Conservation (phyloP, 2,797 vertebrate genomes). For the Loriculus beryllinus region DNA sequence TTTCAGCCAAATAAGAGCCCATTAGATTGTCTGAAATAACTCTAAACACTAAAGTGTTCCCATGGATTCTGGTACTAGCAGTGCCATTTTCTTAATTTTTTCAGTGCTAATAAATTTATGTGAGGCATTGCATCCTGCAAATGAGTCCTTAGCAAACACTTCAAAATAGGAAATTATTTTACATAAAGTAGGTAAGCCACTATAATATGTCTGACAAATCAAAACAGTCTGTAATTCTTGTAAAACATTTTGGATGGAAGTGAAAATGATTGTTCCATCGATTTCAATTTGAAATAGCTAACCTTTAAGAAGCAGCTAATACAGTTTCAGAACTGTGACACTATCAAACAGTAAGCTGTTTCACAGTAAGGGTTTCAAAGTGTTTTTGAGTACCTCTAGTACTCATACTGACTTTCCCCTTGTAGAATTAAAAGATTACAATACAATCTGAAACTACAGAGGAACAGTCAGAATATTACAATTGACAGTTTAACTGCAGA, state of each 20-base stretch:
- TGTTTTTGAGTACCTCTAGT: neutral
- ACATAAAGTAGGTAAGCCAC: neutral
- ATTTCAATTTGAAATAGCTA: neutral
- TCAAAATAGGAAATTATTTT: neutral
- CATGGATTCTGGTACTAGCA: neutral
- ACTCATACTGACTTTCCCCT: neutral
- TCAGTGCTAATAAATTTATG: neutral
- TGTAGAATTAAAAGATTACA: neutral
- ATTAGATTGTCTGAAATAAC: neutral
- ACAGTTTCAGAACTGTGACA: neutral
- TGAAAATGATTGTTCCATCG: neutral
- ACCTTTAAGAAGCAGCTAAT: neutral
- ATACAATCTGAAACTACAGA: neutral
- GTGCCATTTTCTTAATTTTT: neutral
- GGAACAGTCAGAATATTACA: neutral
- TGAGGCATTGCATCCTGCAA: neutral
- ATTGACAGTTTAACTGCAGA: neutral
- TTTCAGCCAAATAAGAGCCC: neutral
- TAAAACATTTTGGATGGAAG: neutral
- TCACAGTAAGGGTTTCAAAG: neutral
- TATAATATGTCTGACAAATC: neutral
- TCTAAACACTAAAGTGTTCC: neutral
- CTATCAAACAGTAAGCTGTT: neutral
- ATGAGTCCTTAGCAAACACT: neutral
- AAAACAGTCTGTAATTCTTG: neutral